These are phyloP conservation scores for Berghia stephanieae DNA, from an alignment of 1,140 invertebrate genomes.

Conservation along the genomic window DNA sequence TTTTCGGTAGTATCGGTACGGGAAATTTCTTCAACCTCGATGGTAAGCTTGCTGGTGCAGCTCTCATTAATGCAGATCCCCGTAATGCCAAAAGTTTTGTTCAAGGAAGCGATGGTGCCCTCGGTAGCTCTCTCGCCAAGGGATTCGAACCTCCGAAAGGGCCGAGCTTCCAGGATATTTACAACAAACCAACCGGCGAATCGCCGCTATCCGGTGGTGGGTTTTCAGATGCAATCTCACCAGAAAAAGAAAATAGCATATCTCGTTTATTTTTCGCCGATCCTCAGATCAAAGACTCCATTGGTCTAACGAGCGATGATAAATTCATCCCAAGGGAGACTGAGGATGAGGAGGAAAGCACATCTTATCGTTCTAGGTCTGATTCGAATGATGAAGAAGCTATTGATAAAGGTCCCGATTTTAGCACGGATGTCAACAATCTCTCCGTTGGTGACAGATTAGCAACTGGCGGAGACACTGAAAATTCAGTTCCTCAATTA, in stretches of 20 bases:
- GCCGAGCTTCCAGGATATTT: constrained; percentile 15
- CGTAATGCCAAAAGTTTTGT: neutral
- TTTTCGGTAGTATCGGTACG: neutral
- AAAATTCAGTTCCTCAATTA: too few species aligned
- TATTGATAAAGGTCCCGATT: too few species aligned
- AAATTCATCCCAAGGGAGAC: neutral
- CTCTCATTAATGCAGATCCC: neutral
- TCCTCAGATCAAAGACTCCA: neutral
- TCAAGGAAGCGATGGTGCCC: neutral
- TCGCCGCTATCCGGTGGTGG: neutral
- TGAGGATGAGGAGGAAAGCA: neutral
- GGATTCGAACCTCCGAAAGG: constrained; percentile 8
- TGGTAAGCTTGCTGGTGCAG: constrained; percentile 1
- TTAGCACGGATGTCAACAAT: too few species aligned
- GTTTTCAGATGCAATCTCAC: neutral
- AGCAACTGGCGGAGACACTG: too few species aligned
- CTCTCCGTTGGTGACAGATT: too few species aligned
- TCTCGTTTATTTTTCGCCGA: neutral
- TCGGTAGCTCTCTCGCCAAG: neutral
- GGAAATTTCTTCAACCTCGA: neutral
- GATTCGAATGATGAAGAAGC: too few species aligned
- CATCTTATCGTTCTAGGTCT: neutral
- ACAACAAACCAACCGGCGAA: constrained; percentile 1
- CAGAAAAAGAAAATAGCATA: neutral
- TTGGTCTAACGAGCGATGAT: neutral